Evolutionary conservation across 2,888 invertebrate species (phyloP).

Genomic region (Eilema depressum): DNA sequence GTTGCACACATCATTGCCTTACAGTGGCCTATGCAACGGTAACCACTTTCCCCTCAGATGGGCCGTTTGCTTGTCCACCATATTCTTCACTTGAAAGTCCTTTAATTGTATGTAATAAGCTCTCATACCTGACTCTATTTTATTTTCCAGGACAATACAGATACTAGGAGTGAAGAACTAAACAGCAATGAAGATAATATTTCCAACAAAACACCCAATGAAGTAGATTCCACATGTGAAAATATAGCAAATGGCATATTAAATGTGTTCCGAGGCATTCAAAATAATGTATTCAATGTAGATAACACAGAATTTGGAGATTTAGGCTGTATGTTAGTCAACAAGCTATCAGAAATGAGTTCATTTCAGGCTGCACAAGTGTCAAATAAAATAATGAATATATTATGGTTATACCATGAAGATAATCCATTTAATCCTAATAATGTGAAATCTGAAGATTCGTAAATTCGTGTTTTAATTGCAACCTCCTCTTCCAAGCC

Average conservation of each 20-base stretch:
- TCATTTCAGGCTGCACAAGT: constrained; percentile 71
- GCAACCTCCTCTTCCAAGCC: background rate
- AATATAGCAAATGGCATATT: constrained; percentile 68
- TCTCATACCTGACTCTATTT: background rate
- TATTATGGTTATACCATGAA: constrained; percentile 72
- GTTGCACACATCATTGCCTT: too few relatives aligned
- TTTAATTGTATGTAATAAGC: too few relatives aligned
- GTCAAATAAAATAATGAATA: constrained; percentile 71
- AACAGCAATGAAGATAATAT: constrained; percentile 54
- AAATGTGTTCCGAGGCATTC: constrained; percentile 68
- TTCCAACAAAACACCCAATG: constrained; percentile 41
- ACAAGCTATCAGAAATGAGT: constrained; percentile 68
- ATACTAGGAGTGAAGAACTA: constrained; percentile 39
- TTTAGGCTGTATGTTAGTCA: constrained; percentile 67
- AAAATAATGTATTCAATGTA: constrained; percentile 72
- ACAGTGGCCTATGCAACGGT: too few relatives aligned
- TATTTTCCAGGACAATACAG: constrained; percentile 50
- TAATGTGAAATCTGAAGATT: constrained; percentile 53
- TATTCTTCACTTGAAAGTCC: background rate
- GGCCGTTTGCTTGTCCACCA: too few relatives aligned
- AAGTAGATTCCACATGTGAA: constrained; percentile 60
- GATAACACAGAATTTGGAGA: constrained; percentile 66
- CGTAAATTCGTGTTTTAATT: background rate
- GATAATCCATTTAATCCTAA: constrained; percentile 77
- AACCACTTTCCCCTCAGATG: too few relatives aligned